These are phyloP conservation scores for Chrysochloris asiatica DNA, from an alignment of 2,113 vertebrate genomes.

Conservation along the genomic window DNA sequence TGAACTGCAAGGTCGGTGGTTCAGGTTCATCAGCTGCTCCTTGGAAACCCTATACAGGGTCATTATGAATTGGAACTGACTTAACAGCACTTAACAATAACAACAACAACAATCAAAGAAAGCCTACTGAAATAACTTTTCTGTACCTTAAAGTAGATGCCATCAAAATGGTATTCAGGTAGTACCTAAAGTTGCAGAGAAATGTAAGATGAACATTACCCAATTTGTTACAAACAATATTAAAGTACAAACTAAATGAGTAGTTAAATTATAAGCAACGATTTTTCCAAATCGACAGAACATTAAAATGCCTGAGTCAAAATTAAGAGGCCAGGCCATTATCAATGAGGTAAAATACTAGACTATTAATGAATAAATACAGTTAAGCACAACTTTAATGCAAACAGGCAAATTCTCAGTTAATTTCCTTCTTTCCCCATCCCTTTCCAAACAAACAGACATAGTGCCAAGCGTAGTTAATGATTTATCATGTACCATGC, in stretches of 20 bases:
- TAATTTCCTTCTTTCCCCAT: not conserved
- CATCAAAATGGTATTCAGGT: not conserved
- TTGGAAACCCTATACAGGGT: no score
- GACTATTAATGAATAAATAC: slow-evolving; percentile 7
- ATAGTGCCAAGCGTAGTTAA: not conserved
- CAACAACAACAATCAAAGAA: no score
- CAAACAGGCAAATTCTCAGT: slow-evolving; percentile 45
- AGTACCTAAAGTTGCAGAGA: not conserved
- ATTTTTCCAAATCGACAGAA: slow-evolving; percentile 47
- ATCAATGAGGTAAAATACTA: slow-evolving; percentile 41
- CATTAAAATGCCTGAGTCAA: slow-evolving; percentile 50
- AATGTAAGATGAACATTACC: slow-evolving; percentile 39
- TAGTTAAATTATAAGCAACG: slow-evolving; percentile 55
- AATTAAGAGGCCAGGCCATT: slow-evolving; percentile 35
- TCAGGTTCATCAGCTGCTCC: no score
- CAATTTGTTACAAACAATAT: slow-evolving; percentile 22
- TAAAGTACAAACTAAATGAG: slow-evolving; percentile 60
- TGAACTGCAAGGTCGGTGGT: no score
- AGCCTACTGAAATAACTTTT: not conserved
- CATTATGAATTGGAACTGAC: no score
- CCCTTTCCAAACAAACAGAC: not conserved
- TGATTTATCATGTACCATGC: not conserved
- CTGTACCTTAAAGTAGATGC: not conserved
- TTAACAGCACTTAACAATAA: no score
- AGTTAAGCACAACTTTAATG: slow-evolving; percentile 43